phyloP scores from a whole-genome alignment of 2,888 invertebrate genomes.

The Cantharis flavilabris region DNA sequence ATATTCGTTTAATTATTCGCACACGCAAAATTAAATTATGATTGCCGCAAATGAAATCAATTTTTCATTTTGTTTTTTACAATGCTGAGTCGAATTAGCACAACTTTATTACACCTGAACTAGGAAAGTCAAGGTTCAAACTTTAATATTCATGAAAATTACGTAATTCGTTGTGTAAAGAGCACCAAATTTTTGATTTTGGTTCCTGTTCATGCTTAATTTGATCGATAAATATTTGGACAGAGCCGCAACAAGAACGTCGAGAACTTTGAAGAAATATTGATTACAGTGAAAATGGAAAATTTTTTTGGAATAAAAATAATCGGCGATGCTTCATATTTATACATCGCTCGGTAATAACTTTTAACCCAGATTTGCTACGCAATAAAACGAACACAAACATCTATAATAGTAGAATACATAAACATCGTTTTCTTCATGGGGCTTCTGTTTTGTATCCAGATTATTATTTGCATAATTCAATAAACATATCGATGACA shows the following conservation, averaged over 20 bases:
- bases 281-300: too few relatives aligned
- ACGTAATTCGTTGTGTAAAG: neutral
- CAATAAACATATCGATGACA: neutral
- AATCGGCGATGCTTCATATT: neutral
- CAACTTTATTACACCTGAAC: neutral
- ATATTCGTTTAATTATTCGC: neutral
- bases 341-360: neutral
- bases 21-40: neutral
- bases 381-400: neutral
- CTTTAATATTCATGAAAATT: neutral
- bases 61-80: neutral
- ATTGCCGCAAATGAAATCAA: neutral
- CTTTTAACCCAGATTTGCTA: neutral
- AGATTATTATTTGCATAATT: neutral
- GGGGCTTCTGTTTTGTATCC: neutral
- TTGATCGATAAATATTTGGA: neutral
- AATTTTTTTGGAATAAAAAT: neutral
- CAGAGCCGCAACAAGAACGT: neutral
- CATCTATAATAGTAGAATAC: neutral
- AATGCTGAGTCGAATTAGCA: too few relatives aligned
- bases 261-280: neutral
- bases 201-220: neutral
- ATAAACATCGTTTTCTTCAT: neutral
- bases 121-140: neutral
- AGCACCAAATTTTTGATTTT: neutral